A percentile compares a stretch with the other conserved stretches of the same genome.
phyloP scores from a whole-genome alignment of 1,140 invertebrate species.

The Yoshiicerus persimilis region DNA sequence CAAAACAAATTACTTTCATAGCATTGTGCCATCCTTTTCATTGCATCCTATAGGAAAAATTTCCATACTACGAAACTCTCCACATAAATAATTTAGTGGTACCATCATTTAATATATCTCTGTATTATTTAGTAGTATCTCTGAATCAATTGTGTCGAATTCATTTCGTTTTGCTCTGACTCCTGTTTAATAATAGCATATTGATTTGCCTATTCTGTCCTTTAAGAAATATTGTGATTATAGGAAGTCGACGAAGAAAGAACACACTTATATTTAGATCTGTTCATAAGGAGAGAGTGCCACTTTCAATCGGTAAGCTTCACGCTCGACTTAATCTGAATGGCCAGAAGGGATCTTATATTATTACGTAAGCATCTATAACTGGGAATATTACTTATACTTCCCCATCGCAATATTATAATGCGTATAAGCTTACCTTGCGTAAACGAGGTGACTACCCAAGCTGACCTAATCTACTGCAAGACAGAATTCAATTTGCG shows the following conservation, averaged over 20 bases:
- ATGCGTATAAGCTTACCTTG: not conserved
- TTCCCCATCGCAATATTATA: too few species aligned
- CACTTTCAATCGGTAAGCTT: not conserved
- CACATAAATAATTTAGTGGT: too few species aligned
- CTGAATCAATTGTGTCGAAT: not conserved
- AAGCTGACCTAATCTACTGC: conserved; percentile 10
- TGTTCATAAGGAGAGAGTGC: not conserved
- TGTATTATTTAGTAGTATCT: not conserved
- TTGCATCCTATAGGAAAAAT: too few species aligned
- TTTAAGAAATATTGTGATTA: not conserved
- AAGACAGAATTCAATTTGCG: conserved; percentile 8
- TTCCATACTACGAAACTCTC: too few species aligned
- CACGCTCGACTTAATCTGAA: not conserved
- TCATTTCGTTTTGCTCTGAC: not conserved
- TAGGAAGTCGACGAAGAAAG: not conserved
- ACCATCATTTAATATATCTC: too few species aligned
- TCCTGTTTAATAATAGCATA: not conserved
- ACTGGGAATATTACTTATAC: too few species aligned
- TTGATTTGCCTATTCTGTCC: not conserved
- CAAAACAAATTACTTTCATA: too few species aligned
- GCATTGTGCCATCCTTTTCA: too few species aligned
- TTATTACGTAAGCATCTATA: not conserved
- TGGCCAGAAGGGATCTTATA: not conserved
- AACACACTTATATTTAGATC: not conserved
- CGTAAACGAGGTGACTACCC: not conserved